Evolutionary conservation across 2,113 vertebrate genomes (phyloP).

Genomic region (Halcyon malimbica): DNA sequence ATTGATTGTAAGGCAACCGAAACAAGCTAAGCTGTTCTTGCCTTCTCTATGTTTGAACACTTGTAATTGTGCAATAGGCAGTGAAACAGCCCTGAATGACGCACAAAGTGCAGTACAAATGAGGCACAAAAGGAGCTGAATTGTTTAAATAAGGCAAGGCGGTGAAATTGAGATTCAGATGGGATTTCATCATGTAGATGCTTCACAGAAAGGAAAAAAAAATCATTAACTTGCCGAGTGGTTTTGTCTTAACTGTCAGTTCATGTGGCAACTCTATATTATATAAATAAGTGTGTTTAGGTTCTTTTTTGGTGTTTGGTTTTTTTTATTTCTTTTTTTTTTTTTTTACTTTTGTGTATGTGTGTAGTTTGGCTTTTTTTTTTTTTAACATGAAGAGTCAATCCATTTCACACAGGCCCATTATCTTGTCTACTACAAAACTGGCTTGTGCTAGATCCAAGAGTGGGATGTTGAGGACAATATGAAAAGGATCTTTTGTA

Average conservation of each 20-base stretch:
- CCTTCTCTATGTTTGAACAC: neutral
- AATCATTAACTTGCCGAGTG: neutral
- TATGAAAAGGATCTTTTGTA: neutral
- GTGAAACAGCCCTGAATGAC: neutral
- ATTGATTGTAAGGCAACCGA: constrained; percentile 69
- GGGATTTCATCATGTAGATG: neutral
- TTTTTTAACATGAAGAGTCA: neutral
- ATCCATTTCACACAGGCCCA: neutral
- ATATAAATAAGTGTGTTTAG: neutral
- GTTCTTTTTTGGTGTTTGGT: neutral
- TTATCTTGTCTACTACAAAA: constrained; percentile 22
- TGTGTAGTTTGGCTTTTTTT: neutral
- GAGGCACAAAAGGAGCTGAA: constrained; percentile 53
- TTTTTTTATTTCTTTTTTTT: neutral
- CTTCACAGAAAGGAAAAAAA: neutral
- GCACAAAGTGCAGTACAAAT: neutral
- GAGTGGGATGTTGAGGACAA: neutral
- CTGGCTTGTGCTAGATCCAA: neutral
- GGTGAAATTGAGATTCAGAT: neutral
- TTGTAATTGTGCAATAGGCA: constrained; percentile 13
- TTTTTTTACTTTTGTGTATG: neutral
- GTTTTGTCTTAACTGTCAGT: constrained; percentile 17
- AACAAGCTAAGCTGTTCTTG: constrained; percentile 41
- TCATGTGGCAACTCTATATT: neutral
- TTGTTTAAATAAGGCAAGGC: constrained; percentile 55